Evolutionary conservation across 2,888 invertebrate genomes (phyloP).

Genomic region (Aleiodes leptofemur): DNA sequence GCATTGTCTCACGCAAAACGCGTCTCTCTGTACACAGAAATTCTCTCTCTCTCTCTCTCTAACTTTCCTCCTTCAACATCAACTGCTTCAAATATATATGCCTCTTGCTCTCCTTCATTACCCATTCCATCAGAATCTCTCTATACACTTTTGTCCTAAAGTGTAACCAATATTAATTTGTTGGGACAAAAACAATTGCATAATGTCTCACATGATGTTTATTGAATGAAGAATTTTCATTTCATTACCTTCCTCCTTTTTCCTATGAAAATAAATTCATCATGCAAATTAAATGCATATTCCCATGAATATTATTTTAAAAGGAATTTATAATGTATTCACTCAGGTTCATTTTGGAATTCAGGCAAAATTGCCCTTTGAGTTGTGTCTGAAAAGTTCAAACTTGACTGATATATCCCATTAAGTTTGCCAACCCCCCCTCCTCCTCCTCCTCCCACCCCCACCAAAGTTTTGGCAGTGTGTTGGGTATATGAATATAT

Average conservation of each 20-base stretch:
- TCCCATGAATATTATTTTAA: neutral
- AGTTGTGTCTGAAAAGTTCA: slow-evolving; percentile 28
- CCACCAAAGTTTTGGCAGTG: neutral
- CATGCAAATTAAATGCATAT: neutral
- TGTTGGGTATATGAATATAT: slow-evolving; percentile 21
- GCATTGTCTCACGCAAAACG: slow-evolving; percentile 62
- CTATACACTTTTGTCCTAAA: neutral
- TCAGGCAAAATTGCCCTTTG: slow-evolving; percentile 6
- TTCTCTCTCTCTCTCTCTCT: neutral
- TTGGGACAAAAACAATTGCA: neutral
- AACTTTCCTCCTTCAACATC: neutral
- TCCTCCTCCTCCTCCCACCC: too few relatives aligned
- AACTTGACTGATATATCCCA: slow-evolving; percentile 33
- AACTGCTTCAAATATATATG: too few relatives aligned
- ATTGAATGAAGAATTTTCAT: neutral
- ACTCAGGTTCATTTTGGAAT: neutral
- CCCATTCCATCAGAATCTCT: too few relatives aligned
- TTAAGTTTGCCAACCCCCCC: slow-evolving; percentile 15
- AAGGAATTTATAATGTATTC: slow-evolving; percentile 17
- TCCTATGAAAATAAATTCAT: neutral
- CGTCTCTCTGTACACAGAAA: slow-evolving; percentile 20
- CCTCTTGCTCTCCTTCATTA: neutral
- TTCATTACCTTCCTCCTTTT: neutral
- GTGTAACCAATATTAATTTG: slow-evolving; percentile 23
- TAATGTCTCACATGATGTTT: neutral